phyloP scores from a whole-genome alignment of 2,113 vertebrate genomes.

The Spheniscus mendiculus region DNA sequence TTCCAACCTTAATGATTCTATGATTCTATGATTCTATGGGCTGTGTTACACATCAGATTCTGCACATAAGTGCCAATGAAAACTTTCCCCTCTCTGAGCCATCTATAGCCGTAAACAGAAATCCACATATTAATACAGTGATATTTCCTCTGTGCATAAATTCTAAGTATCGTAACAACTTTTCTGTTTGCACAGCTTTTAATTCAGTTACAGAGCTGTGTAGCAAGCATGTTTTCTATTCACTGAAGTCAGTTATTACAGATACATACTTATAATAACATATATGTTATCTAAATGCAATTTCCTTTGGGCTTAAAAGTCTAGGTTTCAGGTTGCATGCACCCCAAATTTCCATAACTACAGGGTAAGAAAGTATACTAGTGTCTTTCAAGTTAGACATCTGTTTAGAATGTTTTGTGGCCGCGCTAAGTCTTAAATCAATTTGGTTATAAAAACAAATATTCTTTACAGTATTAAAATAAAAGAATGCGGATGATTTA shows the following conservation, averaged over 20 bases:
- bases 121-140: not conserved
- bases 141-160: not conserved
- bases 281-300: not conserved
- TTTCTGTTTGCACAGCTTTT: not conserved
- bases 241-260: not conserved
- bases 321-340: not conserved
- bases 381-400: constrained; percentile 41
- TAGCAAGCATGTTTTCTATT: not conserved
- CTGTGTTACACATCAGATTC: not conserved
- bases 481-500: constrained; percentile 38
- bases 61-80: not conserved
- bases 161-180: not conserved
- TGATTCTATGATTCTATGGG: too few relatives aligned
- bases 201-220: not conserved
- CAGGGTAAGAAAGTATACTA: not conserved
- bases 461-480: constrained; percentile 52
- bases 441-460: constrained; percentile 65
- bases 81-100: not conserved
- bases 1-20: too few relatives aligned
- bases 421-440: constrained; percentile 20
- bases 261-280: not conserved
- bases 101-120: not conserved
- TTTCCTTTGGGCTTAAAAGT: not conserved
- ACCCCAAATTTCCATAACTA: not conserved
- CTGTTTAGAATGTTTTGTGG: constrained; percentile 63